phyloP scores from a whole-genome alignment of 2,113 vertebrate species.

The Piaya cayana region DNA sequence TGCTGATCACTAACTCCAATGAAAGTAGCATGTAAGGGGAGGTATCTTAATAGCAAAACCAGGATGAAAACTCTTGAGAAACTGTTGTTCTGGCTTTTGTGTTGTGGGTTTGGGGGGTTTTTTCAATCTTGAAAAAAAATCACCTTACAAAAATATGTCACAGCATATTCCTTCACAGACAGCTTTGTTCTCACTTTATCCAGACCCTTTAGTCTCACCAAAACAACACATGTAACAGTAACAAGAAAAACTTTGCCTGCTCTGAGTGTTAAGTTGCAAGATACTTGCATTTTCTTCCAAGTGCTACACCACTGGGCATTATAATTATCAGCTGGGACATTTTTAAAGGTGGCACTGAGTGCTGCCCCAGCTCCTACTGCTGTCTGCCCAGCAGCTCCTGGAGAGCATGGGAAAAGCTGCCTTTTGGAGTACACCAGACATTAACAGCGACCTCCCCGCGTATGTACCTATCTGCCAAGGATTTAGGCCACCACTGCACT shows the following conservation, averaged over 20 bases:
- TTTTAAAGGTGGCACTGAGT: neutral
- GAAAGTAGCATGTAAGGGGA: neutral
- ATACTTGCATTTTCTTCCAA: neutral
- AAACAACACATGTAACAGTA: neutral
- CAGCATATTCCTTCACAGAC: neutral
- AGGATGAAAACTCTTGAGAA: slow-evolving; percentile 14
- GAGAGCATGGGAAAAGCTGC: neutral
- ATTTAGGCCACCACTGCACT: neutral
- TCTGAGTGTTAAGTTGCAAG: neutral
- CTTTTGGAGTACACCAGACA: neutral
- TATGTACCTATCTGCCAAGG: rapidly evolving
- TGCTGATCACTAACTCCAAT: neutral
- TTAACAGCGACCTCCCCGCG: rapidly evolving
- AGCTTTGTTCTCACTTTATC: neutral
- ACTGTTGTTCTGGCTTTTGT: neutral
- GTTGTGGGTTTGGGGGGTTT: neutral
- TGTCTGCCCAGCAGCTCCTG: neutral
- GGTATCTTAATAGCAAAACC: slow-evolving; percentile 36
- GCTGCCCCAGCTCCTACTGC: neutral
- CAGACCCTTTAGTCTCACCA: neutral
- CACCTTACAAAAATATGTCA: neutral
- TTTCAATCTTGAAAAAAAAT: neutral
- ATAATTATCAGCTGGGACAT: neutral
- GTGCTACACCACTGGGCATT: rapidly evolving
- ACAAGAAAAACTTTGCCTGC: neutral